phyloP scores from a whole-genome alignment of 2,797 vertebrate genomes.

The Meda fulgida region DNA sequence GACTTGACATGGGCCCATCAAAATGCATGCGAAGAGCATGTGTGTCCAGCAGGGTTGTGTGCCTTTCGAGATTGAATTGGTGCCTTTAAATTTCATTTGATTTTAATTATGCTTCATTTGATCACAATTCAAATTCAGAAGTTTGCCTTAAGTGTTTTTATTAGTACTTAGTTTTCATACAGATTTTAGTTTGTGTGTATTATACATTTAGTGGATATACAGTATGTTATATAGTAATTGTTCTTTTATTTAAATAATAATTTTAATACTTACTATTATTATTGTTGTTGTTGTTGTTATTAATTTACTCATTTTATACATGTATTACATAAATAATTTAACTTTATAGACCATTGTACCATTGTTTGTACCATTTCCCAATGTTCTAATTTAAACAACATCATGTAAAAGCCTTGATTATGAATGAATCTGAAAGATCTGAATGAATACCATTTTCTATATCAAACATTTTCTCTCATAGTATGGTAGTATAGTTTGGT shows the following conservation, averaged over 20 bases:
- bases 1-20: conserved; percentile 22
- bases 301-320: not conserved
- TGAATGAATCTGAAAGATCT: not conserved
- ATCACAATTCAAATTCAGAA: no score
- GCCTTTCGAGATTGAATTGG: not conserved
- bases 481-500: not conserved
- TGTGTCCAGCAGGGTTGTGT: not conserved
- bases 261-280: no score
- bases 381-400: not conserved
- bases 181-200: no score
- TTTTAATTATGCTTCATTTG: not conserved
- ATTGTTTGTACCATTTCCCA: not conserved
- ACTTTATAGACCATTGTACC: not conserved
- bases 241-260: no score
- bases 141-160: no score
- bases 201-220: no score
- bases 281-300: not conserved
- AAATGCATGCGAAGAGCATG: not conserved
- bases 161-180: no score
- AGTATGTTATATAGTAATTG: no score
- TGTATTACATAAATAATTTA: not conserved
- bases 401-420: not conserved
- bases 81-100: not conserved
- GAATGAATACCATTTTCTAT: not conserved
- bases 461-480: not conserved